These are phyloP conservation scores for Eulemur albifrons DNA, from an alignment of 2,797 vertebrate genomes.

Conservation along the genomic window DNA sequence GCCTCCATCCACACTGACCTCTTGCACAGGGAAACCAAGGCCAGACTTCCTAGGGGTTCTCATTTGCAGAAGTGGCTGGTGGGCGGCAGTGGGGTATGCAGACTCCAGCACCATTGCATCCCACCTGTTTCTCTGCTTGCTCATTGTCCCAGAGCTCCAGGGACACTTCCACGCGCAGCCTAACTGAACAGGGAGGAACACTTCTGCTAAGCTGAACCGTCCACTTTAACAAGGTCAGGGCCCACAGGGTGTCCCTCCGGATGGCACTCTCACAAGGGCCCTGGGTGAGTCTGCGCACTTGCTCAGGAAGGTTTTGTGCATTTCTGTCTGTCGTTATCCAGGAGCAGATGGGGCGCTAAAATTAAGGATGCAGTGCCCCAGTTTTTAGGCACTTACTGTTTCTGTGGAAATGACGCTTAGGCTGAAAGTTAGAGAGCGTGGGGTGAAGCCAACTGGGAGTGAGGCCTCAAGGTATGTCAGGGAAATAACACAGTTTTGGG, in stretches of 20 bases:
- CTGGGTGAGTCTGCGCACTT: neutral
- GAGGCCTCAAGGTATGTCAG: neutral
- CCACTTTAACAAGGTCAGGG: neutral
- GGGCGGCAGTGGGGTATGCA: neutral
- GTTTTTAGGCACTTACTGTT: slow-evolving; percentile 21
- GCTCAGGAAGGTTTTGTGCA: neutral
- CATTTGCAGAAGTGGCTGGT: neutral
- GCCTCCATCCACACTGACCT: neutral
- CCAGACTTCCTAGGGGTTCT: neutral
- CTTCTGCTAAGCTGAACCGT: neutral
- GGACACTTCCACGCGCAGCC: neutral
- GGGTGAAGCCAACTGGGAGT: neutral
- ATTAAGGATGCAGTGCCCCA: slow-evolving; percentile 38
- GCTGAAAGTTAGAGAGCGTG: neutral
- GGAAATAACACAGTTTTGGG: neutral
- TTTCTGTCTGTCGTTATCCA: slow-evolving; percentile 15
- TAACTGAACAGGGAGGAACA: neutral
- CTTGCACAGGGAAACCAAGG: neutral
- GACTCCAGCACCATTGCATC: neutral
- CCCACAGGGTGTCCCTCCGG: fast-evolving
- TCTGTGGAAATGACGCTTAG: neutral
- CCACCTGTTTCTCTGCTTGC: slow-evolving; percentile 20
- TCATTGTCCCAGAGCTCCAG: neutral
- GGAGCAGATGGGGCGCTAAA: slow-evolving; percentile 41
- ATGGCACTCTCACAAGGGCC: neutral